These are phyloP conservation scores for Rissa tridactyla DNA, from an alignment of 2,113 vertebrate species.

Conservation along the genomic window DNA sequence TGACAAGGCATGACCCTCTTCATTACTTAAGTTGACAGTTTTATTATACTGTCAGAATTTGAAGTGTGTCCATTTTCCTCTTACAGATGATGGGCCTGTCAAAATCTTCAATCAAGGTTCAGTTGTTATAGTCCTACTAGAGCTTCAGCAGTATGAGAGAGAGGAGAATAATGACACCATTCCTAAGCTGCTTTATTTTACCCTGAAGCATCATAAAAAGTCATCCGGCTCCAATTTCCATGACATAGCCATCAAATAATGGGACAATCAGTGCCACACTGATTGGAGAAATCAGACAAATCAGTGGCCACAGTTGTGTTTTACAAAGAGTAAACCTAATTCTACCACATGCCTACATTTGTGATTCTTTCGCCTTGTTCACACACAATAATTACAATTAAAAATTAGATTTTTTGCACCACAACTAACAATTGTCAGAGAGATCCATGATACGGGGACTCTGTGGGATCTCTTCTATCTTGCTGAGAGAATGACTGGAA, in stretches of 20 bases:
- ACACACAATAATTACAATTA: not conserved
- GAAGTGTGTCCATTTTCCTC: not conserved
- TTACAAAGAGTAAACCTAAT: not conserved
- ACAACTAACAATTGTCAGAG: not conserved
- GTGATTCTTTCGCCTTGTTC: not conserved
- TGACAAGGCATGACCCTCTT: not conserved
- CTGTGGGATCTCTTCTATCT: not conserved
- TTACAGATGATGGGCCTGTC: not conserved
- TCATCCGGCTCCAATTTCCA: not conserved
- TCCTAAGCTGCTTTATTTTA: not conserved
- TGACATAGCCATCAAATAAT: not conserved
- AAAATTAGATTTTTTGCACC: not conserved
- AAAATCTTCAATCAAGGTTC: not conserved
- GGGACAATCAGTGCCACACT: not conserved
- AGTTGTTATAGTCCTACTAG: not conserved
- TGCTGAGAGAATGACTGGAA: not conserved
- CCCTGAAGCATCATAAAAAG: not conserved
- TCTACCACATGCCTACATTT: not conserved
- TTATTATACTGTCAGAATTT: not conserved
- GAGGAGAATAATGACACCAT: not conserved
- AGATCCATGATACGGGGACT: not conserved
- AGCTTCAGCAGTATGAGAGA: not conserved
- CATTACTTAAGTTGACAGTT: not conserved
- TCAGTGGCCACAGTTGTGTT: not conserved
- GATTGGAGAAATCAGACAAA: not conserved